A percentile compares a stretch with the other conserved stretches of the same genome.
These are phyloP conservation scores for Zoroaster sp. DNA, from an alignment of 53 echinoderm and acorn worm species.

Conservation along the genomic window DNA sequence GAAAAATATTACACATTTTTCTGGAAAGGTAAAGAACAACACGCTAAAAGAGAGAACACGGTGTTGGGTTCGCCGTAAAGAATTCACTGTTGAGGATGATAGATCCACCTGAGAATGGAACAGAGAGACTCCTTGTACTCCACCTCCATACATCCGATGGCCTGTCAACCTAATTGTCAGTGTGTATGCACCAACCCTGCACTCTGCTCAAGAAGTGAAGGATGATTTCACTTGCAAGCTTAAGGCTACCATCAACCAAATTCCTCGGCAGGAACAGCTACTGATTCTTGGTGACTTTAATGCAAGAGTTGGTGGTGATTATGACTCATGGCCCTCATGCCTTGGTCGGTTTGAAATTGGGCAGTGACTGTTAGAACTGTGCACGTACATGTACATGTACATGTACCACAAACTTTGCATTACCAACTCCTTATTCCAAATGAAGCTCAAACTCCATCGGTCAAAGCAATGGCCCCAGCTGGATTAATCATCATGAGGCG, in stretches of 20 bases:
- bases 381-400: neutral
- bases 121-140: neutral
- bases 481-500: neutral
- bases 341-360: constrained; percentile 54
- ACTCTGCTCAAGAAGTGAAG: neutral
- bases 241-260: neutral
- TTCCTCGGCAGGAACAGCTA: neutral
- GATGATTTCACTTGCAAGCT: constrained; percentile 59
- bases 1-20: constrained; percentile 57
- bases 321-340: constrained; percentile 48
- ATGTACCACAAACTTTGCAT: too few relatives aligned
- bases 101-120: neutral
- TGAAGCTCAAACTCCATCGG: constrained; percentile 29
- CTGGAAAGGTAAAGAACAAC: constrained; percentile 37
- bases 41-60: constrained; percentile 17
- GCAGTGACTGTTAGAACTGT: constrained; percentile 38
- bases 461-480: constrained; percentile 52
- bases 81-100: constrained; percentile 5
- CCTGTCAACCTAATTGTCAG: constrained; percentile 30
- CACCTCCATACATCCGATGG: neutral
- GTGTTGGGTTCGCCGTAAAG: constrained; percentile 38
- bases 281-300: constrained; percentile 39
- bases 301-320: constrained; percentile 59
- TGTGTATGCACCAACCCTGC: constrained; percentile 53
- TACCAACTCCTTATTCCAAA: constrained; percentile 48